Evolutionary conservation across 1,140 invertebrate genomes (phyloP).

Genomic region (Aphaenogaster ashmeadi): DNA sequence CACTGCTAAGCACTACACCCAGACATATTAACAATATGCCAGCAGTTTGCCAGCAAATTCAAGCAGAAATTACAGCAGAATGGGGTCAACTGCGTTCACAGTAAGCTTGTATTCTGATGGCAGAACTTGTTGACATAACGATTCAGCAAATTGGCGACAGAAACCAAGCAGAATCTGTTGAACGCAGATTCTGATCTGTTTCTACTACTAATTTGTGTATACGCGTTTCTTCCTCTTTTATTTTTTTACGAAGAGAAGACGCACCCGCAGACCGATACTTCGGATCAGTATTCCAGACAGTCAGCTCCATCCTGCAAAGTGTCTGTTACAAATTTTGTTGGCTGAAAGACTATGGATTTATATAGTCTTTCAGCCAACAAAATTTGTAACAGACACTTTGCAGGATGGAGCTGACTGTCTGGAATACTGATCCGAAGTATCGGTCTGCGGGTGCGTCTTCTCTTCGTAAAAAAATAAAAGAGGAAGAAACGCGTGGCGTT

Average conservation of each 20-base stretch:
- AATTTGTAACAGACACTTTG: background rate
- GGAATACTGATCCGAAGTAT: background rate
- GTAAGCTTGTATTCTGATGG: background rate
- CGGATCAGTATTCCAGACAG: background rate
- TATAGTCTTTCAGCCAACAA: background rate
- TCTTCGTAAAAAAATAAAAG: conserved; percentile 3
- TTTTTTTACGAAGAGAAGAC: conserved; percentile 7
- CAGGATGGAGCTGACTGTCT: too few species aligned
- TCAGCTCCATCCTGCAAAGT: background rate
- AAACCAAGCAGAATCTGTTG: background rate
- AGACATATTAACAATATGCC: background rate
- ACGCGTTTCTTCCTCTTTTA: background rate
- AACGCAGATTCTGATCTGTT: background rate
- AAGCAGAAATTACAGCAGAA: background rate
- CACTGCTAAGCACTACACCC: background rate
- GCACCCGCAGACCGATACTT: background rate
- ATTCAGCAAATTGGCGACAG: background rate
- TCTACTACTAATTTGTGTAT: too few species aligned
- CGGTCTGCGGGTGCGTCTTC: background rate
- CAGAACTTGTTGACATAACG: background rate
- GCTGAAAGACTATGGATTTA: background rate
- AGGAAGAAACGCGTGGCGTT: background rate
- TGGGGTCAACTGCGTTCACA: background rate
- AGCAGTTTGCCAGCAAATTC: background rate
- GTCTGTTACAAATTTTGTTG: background rate